Base-by-base conservation (phyloP, 2,888 invertebrate genomes). In the Nezara viridula region DNA sequence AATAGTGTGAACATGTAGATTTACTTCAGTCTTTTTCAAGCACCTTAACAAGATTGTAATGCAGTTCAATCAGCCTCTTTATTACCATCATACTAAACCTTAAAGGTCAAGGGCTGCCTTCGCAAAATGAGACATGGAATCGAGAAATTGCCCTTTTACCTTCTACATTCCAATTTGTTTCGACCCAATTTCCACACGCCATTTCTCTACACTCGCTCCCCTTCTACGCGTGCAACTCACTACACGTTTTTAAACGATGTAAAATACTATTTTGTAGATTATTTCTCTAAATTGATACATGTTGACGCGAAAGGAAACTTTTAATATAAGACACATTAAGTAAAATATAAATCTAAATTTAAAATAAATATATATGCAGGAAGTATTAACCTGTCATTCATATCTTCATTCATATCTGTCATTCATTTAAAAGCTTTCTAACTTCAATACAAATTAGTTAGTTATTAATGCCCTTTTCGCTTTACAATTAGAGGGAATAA, bases 71-170 rank as follows among this genome's bases (percentile, higher is more conserved):
- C n/a, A 55, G 60, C 2, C 14, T 0, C 60, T 60, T 60, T 27
- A 27, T 60, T 27, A 60, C 27, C 1, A 60, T 2, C 2, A 60
- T 14, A 27, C 12, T 1, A 4, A 27, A 27, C 1, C 10, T 55
- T 10, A 27, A 60, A 27, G 10, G n/a, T 60, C 60, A 60, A 60
- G 60, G 60, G 27, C 60, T 21, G 2, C 7, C 21, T 55, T 24
- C 24, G 27, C 55, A 27, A 27, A 60, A n/a, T 27, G 60, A 60
- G 60, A 60, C 60, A 60, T 27, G 60, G 27, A 60, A 60, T 3
- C 60, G 60, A 60, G 60, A 60, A 60, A 60, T 60, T 27, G 60
- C 60, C 27, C 60, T 60, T 60, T 60, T 60, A 27, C 60, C 60
- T 60, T 60, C 12, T 5, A 27, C 27, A 14, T 27, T 27, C 60